Evolutionary conservation across 2,888 invertebrate genomes (phyloP).

Genomic region (Hipparchia sbordonii): DNA sequence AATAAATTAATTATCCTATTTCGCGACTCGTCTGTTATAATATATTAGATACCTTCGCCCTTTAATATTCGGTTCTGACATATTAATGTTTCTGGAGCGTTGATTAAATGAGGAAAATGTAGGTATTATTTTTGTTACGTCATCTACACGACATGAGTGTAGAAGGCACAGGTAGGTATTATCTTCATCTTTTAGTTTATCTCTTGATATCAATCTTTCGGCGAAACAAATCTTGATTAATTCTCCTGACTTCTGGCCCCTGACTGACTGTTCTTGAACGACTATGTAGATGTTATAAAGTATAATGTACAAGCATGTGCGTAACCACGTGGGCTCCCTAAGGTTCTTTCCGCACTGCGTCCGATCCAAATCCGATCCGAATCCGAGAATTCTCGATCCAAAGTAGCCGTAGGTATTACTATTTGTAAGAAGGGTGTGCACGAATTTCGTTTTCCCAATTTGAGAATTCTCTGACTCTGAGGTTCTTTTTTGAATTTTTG

Average conservation of each 20-base stretch:
- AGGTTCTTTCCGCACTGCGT: no score
- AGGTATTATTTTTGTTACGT: background rate
- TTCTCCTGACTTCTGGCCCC: background rate
- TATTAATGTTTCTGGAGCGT: background rate
- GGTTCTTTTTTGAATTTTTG: no score
- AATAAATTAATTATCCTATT: background rate
- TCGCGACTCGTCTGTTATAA: background rate
- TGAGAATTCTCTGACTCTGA: no score
- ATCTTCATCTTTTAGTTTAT: background rate
- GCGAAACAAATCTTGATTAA: background rate
- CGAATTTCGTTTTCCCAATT: no score
- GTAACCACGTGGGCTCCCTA: no score
- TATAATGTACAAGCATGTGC: no score
- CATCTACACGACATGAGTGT: background rate
- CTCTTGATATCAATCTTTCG: background rate
- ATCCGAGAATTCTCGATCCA: no score
- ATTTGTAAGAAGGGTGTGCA: no score
- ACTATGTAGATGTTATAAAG: no score
- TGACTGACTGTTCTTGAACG: no score
- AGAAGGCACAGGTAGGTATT: background rate
- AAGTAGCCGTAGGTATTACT: no score
- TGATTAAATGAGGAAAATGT: background rate
- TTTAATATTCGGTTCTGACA: background rate
- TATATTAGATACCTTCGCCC: background rate
- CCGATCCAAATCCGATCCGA: no score